Conservation (phyloP, 2,888 invertebrate genomes). For the Sarcophaga carnaria region DNA sequence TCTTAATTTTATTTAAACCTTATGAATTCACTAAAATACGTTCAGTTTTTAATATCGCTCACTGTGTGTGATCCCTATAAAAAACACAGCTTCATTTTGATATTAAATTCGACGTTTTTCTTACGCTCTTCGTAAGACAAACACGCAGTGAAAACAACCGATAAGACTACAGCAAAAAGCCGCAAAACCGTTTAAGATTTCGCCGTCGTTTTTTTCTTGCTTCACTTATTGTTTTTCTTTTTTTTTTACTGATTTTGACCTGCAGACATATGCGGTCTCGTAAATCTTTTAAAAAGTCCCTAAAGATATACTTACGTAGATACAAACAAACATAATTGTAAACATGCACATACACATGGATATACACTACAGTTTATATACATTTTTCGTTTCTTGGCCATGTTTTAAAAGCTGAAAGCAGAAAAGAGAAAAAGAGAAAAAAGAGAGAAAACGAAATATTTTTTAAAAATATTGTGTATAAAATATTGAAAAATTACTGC, state of each 20-base stretch:
- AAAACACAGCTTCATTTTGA: background rate
- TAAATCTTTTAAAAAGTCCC: conserved; percentile 80
- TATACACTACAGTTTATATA: conserved; percentile 12
- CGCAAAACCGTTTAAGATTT: conserved; percentile 56
- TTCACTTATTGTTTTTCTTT: conserved; percentile 51
- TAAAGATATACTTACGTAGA: conserved; percentile 72
- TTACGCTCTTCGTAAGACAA: conserved; percentile 17
- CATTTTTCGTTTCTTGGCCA: conserved; percentile 11
- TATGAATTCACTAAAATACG: too few species aligned
- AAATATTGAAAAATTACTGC: conserved; percentile 64
- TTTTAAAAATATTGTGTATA: conserved; percentile 41
- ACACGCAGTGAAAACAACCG: background rate
- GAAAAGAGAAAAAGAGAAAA: background rate
- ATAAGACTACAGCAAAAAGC: conserved; percentile 45
- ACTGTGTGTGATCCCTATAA: background rate
- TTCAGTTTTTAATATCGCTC: background rate
- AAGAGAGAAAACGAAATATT: too few species aligned
- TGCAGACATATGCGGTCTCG: conserved; percentile 79
- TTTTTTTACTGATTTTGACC: conserved; percentile 74
- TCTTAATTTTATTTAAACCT: too few species aligned
- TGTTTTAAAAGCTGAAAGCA: conserved; percentile 53
- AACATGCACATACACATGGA: background rate
- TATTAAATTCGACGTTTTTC: conserved; percentile 16
- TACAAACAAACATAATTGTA: background rate
- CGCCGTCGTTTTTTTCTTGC: conserved; percentile 18